Base-by-base conservation (phyloP, 2,797 vertebrate genomes). In the Threskiornis aethiopicus region DNA sequence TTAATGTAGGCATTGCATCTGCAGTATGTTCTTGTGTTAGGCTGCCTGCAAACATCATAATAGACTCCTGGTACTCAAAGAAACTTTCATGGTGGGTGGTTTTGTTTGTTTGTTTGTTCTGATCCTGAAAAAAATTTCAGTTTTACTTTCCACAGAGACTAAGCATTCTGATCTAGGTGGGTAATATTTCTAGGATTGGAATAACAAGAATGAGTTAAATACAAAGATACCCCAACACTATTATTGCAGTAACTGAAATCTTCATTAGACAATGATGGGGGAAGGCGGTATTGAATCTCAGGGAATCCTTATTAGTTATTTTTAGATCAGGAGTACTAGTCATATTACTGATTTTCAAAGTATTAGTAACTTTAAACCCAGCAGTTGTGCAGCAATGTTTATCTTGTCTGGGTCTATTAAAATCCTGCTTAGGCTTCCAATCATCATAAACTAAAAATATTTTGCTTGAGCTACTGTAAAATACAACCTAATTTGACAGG, bases 51-150 rank as follows among this genome's bases (percentile, higher is more conserved):
- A 51, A 33, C 14, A 65, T 16, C 0, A 0, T 51, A 51, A 25
- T 13, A 37, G 17, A 42, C 39, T 73, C 15, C 51, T 49, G 5
- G 44, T 29, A 41, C 19, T n/a, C 24, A 35, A 51, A 61, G 6
- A 64, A 42, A 39, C 4, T 33, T 59, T 8, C 0, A 0, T 11
- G 7, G 5, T 41, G 26, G 37, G 37, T 39, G 37, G 10, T 16
- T 47, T 33, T 31, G 6, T 39, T 11, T 37, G 37, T 39, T 9
- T 9, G 14, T n/a, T 55, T 18, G 3, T 13, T 72, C 69, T 55
- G 14, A 52, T 49, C 6, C 16, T 39, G 13, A 26, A 64, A 72
- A 39, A 33, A 28, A 10, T 3, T 1, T 54, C 25, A 33, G 5
- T 11, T 66, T 78, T 65, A 5, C 29, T 77, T 91, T 77, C 35